Conservation (phyloP, 1,140 invertebrate genomes). For the Bacillus rossius region DNA sequence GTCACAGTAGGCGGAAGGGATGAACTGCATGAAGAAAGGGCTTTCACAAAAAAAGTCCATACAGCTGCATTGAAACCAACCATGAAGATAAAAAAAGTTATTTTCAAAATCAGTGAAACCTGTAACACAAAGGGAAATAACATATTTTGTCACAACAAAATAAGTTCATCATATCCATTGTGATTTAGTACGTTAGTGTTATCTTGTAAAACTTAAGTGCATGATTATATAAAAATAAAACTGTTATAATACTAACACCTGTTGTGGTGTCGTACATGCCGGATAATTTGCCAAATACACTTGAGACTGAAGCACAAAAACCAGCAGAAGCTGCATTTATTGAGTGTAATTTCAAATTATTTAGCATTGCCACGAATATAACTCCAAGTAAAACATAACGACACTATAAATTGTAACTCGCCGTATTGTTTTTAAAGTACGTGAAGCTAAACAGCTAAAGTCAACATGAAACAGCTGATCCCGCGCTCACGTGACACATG, state of each 20-base stretch:
- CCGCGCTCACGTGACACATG: neutral
- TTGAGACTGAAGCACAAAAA: slow-evolving; percentile 35
- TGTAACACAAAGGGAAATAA: slow-evolving; percentile 21
- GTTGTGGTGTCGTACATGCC: slow-evolving; percentile 15
- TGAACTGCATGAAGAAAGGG: slow-evolving; percentile 47
- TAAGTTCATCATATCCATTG: too few species aligned
- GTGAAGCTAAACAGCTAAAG: neutral
- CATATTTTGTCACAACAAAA: too few species aligned
- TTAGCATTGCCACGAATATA: slow-evolving; percentile 3
- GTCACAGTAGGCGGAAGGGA: slow-evolving; percentile 54
- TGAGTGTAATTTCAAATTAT: neutral
- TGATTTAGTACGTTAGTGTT: too few species aligned
- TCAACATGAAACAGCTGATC: neutral
- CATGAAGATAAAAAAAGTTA: slow-evolving; percentile 46
- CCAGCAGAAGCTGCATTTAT: slow-evolving; percentile 22
- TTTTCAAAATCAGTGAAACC: slow-evolving; percentile 33
- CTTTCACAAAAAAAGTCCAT: slow-evolving; percentile 53
- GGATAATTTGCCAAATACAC: slow-evolving; percentile 40
- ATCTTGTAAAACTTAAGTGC: too few species aligned
- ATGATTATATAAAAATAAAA: too few species aligned
- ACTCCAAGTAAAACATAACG: slow-evolving; percentile 28
- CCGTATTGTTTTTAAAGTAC: too few species aligned
- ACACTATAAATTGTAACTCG: too few species aligned
- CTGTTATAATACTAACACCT: neutral
- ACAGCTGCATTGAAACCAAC: slow-evolving; percentile 51